phyloP scores from a whole-genome alignment of 2,797 vertebrate genomes.

The Yasuhikotakia modesta region DNA sequence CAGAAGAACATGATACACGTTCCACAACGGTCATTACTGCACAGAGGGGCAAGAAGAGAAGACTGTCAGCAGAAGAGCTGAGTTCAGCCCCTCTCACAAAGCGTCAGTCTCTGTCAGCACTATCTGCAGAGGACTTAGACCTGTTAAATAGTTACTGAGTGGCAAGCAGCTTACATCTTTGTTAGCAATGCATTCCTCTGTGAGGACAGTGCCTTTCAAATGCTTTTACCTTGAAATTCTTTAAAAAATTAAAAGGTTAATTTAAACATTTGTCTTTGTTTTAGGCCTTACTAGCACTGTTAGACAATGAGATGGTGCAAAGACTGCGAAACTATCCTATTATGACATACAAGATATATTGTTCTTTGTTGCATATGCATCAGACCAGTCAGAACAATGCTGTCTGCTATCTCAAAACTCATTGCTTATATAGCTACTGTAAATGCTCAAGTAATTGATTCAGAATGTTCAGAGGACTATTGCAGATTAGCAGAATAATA shows the following conservation, averaged over 20 bases:
- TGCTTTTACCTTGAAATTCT: slow-evolving; percentile 13
- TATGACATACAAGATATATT: not conserved
- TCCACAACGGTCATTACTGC: slow-evolving; percentile 52
- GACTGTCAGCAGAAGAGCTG: slow-evolving; percentile 40
- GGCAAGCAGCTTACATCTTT: not conserved
- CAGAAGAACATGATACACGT: slow-evolving; percentile 39
- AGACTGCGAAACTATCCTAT: not conserved
- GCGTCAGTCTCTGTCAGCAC: slow-evolving; percentile 70
- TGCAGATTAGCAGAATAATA: not conserved
- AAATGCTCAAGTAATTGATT: not conserved
- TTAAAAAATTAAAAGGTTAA: slow-evolving; percentile 2
- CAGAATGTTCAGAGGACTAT: not conserved
- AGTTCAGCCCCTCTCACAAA: slow-evolving; percentile 70
- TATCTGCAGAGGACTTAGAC: slow-evolving; percentile 84
- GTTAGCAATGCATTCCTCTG: slow-evolving; percentile 16
- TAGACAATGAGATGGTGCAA: too few species aligned
- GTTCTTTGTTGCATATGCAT: slow-evolving; percentile 63
- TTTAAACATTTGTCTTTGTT: slow-evolving; percentile 6
- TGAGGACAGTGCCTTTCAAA: not conserved
- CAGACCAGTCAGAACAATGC: slow-evolving; percentile 76
- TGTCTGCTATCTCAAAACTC: slow-evolving; percentile 72
- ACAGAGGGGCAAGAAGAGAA: slow-evolving; percentile 76
- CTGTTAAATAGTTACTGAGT: slow-evolving; percentile 90
- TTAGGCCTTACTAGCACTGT: too few species aligned
- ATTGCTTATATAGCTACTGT: not conserved